Evolutionary conservation across 2,113 vertebrate genomes (phyloP).

Genomic region (Nycticorax nycticorax): DNA sequence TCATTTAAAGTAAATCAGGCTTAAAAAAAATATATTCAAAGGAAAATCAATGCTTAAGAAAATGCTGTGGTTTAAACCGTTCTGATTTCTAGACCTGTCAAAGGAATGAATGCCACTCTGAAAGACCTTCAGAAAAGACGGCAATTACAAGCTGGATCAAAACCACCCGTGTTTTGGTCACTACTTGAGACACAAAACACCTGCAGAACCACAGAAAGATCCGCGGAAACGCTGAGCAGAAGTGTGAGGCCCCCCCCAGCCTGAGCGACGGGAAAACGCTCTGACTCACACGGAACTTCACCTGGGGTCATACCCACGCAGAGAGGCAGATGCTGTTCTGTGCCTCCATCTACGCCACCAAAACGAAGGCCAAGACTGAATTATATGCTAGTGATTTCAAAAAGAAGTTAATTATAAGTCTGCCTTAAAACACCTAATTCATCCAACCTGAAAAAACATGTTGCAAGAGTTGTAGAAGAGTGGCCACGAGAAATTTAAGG

Average conservation of each 20-base stretch:
- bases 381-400: background rate
- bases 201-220: background rate
- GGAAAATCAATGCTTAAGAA: background rate
- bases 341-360: background rate
- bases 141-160: background rate
- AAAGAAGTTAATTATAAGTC: background rate
- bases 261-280: background rate
- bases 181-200: background rate
- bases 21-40: background rate
- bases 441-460: slow-evolving; percentile 7
- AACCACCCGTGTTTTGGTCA: background rate
- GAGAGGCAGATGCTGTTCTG: rapidly evolving
- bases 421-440: background rate
- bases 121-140: background rate
- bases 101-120: rapidly evolving
- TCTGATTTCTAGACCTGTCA: background rate
- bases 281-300: background rate
- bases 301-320: background rate
- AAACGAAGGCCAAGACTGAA: background rate
- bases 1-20: background rate
- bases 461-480: background rate
- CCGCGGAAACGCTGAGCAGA: rapidly evolving
- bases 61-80: background rate
- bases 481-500: background rate
- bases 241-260: background rate